A percentile compares a stretch with the other conserved stretches of the same genome.
Evolutionary conservation across 2,113 vertebrate genomes (phyloP).

Genomic region (Salvelinus alpinus): DNA sequence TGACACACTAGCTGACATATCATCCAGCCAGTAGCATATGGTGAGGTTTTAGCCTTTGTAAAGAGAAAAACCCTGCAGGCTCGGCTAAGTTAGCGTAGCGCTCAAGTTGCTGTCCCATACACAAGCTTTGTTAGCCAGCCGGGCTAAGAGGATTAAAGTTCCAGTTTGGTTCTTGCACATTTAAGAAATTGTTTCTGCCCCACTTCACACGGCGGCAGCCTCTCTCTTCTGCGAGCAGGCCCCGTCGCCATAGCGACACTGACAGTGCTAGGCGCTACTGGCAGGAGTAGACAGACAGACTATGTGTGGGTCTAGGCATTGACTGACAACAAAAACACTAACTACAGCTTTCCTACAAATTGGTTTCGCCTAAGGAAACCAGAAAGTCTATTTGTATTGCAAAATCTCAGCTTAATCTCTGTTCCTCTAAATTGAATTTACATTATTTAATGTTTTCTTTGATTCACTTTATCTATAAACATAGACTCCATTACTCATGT

Average conservation of each 20-base stretch:
- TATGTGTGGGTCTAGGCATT: conserved; percentile 30
- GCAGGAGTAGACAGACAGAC: conserved; percentile 42
- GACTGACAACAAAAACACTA: conserved; percentile 46
- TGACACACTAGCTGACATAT: not conserved
- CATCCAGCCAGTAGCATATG: conserved; percentile 4
- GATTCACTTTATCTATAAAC: not conserved
- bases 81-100: conserved; percentile 54
- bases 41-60: conserved; percentile 14
- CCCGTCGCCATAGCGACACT: conserved; percentile 65
- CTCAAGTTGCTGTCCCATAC: conserved; percentile 58
- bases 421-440: not conserved
- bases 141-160: conserved; percentile 78
- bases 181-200: conserved; percentile 79
- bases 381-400: conserved; percentile 30
- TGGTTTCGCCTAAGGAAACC: conserved; percentile 31
- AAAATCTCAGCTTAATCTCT: not conserved
- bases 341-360: conserved; percentile 36
- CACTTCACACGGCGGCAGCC: conserved; percentile 68
- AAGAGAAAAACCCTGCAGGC: conserved; percentile 45
- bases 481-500: not conserved
- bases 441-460: not conserved
- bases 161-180: conserved; percentile 76
- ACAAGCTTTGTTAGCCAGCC: conserved; percentile 67
- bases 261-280: conserved; percentile 49
- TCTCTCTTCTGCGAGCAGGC: conserved; percentile 54